Conservation (phyloP, 2,888 invertebrate species). For the Torymus tubicola region DNA sequence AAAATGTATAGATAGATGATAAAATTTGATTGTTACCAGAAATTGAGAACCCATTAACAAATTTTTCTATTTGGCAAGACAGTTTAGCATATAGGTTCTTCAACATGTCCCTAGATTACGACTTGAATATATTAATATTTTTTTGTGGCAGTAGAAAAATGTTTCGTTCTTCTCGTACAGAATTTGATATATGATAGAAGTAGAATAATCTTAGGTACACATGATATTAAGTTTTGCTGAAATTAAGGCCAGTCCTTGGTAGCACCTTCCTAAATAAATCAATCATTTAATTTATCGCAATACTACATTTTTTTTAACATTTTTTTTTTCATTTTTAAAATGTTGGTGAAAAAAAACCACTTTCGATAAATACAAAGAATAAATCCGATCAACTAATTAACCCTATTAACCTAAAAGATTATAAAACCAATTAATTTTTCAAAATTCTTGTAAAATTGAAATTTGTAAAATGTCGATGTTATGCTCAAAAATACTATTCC, state of each 20-base stretch:
- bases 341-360: conserved; percentile 10
- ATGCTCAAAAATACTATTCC: background rate
- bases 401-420: conserved; percentile 21
- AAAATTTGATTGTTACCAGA: conserved; percentile 26
- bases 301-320: conserved; percentile 4
- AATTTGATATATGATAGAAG: conserved; percentile 37
- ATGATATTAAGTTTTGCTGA: conserved; percentile 48
- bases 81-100: conserved; percentile 14
- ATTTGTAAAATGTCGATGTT: conserved; percentile 21
- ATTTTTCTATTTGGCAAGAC: conserved; percentile 47
- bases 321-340: conserved; percentile 10
- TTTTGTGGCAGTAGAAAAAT: conserved; percentile 50
- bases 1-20: conserved; percentile 30
- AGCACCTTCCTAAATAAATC: conserved; percentile 54
- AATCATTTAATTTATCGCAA: conserved; percentile 32
- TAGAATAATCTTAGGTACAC: conserved; percentile 51
- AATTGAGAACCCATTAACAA: conserved; percentile 20
- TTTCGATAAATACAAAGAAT: conserved; percentile 22
- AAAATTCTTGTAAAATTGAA: conserved; percentile 1
- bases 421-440: background rate
- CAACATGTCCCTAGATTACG: background rate
- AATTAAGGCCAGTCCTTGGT: conserved; percentile 56
- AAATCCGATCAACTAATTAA: conserved; percentile 30
- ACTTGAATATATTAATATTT: conserved; percentile 21
- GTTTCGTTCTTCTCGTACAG: conserved; percentile 36